Evolutionary conservation across 2,888 invertebrate genomes (phyloP), one percentile per base, ranked within the genome.

Genomic region (Chymomyza procnemis): DNA sequence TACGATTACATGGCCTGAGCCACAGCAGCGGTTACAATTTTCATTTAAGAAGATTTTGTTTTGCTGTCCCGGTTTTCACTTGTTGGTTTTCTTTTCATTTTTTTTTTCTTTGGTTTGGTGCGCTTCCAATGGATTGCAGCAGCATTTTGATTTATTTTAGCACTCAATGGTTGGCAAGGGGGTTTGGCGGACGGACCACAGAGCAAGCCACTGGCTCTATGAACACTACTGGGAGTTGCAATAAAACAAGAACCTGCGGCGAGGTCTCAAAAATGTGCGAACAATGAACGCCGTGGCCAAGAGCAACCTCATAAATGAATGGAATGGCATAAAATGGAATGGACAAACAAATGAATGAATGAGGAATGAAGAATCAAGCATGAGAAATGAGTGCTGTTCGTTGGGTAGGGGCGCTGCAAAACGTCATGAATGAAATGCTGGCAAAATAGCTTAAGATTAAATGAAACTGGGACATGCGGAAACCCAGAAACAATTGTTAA

Each of bases 11-110:
- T 67, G 74, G 58, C 75, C 76, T 71, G 34, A 41, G 34, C 46
- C 66, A 71, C 75, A 69, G 74, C 69, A 62, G 85, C 85, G 85
- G 85, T 71, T 85, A 87, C 87, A 83, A 78, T 82, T 82, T 83
- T 83, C 86, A 87, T 87, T 82, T 83, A 80, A 82, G 86, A 85
- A 82, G 86, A 85, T 82, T 87, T 60, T 82, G 84, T 75, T 83
- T 80, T 75, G 62, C 68, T 71, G 18, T 67, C 55, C 57, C 57
- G 62, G 54, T 61, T 64, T 54, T 62, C 66, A 54, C 55, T 48
- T 57, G 30, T 9, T 41, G 18, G 61, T 54, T 52, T 50, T 22
- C 14, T 46, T 22, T 61, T 48, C 34, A 48, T 50, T 63, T 57
- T 19, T 34, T 30, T 22, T 21, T 18, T n/a, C 9, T n/a, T 64